Conservation (phyloP, 2,797 vertebrate genomes). For the Gallirallus australis region DNA sequence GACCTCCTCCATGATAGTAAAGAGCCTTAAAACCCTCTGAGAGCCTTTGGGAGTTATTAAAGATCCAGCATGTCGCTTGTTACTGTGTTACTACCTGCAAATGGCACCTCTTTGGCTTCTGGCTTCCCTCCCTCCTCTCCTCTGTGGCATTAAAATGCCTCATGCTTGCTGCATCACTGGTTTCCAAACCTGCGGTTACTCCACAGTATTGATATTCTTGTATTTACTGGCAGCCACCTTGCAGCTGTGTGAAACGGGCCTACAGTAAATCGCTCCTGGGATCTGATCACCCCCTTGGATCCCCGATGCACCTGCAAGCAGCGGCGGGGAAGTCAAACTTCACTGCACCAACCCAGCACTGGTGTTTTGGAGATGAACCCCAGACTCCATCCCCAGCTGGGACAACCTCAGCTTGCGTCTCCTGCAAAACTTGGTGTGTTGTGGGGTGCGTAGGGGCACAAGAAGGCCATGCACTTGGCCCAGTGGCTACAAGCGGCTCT, state of each 20-base stretch:
- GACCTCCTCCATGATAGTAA: neutral
- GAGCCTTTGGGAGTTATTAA: neutral
- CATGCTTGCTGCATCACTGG: neutral
- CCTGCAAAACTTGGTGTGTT: neutral
- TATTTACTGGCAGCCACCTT: neutral
- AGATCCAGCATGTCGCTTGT: accelerated
- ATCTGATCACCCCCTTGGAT: neutral
- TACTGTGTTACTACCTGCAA: neutral
- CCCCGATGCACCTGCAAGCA: neutral
- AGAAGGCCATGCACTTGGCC: neutral
- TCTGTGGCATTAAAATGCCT: neutral
- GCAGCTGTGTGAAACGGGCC: neutral
- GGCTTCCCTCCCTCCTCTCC: neutral
- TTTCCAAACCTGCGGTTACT: neutral
- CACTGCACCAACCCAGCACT: accelerated
- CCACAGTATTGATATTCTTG: neutral
- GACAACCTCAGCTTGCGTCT: accelerated
- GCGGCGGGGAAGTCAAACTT: neutral
- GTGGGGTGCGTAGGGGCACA: neutral
- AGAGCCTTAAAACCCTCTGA: neutral
- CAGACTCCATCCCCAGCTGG: neutral
- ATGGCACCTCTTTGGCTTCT: accelerated
- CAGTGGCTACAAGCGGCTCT: accelerated
- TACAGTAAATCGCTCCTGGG: neutral
- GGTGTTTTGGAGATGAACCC: neutral